Conservation (phyloP, 2,797 vertebrate species). For the Coregonus suidteri region DNA sequence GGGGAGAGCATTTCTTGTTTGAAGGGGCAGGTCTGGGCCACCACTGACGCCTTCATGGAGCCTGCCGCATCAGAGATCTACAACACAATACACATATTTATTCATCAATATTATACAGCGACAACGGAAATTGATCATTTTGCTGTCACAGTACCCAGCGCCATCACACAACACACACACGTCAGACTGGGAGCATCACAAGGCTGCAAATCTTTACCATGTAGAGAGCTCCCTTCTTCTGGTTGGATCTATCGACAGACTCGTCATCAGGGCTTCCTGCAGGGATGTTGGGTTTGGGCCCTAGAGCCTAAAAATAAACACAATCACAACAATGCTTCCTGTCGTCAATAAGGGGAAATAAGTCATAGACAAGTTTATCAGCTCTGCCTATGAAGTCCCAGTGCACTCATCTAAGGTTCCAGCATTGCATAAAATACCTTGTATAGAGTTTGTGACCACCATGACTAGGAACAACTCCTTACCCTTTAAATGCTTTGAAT, state of each 20-base stretch:
- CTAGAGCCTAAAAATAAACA: slow-evolving; percentile 66
- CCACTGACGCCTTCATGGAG: slow-evolving; percentile 56
- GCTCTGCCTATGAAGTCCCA: neutral
- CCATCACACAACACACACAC: neutral
- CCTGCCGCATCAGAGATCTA: slow-evolving; percentile 76
- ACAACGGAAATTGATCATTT: neutral
- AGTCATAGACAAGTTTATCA: neutral
- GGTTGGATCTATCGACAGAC: slow-evolving; percentile 35
- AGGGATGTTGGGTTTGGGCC: slow-evolving; percentile 63
- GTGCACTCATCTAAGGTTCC: neutral
- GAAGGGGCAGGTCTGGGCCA: slow-evolving; percentile 69
- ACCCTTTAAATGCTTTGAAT: neutral
- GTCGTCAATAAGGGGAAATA: neutral
- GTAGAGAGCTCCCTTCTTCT: slow-evolving; percentile 60
- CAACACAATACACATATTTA: slow-evolving; percentile 9
- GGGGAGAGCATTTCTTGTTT: slow-evolving; percentile 66
- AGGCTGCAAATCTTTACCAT: slow-evolving; percentile 56
- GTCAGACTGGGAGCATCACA: neutral
- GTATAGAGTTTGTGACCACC: neutral
- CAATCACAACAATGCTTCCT: neutral
- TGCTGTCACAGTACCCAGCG: neutral
- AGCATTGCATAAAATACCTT: neutral
- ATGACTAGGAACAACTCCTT: neutral
- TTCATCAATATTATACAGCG: neutral
- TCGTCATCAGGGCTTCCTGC: slow-evolving; percentile 46